Base-by-base conservation (phyloP, 2,797 vertebrate species). In the Anabas testudineus region DNA sequence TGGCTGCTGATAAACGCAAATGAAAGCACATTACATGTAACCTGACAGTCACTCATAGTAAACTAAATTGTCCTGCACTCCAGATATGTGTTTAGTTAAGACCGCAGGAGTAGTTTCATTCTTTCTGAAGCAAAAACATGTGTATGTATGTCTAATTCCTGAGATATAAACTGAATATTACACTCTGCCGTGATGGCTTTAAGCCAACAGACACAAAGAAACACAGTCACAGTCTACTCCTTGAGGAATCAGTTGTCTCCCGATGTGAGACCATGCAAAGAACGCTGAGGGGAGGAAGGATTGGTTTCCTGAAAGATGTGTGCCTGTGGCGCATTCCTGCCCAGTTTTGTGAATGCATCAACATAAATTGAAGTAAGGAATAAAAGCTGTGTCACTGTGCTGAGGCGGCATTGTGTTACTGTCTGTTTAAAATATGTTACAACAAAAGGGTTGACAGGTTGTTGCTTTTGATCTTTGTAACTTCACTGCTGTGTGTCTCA, bases 321-420 rank as follows among this genome's bases (percentile, higher is more conserved):
- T 74, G 79, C 80, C 77, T 67, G 67, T 83, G 71, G 74, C 45
- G 46, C 83, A 86, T 85, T 90, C 79, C 65, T 86, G 54, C 57
- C 63, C 42, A 39, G 74, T 79, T 78, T 84, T 83, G 74, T 87
- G 83, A 87, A 86, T 82, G 78, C 77, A 83, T 87, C 83, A 81
- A 82, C 83, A 85, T 81, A 88, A 87, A 89, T 78, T 82, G 71
- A 83, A 53, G 66, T 37, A 28, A 65, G 45, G 75, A 80, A 84
- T 68, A 85, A 87, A 89, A 88, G 85, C 87, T 86, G 84, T 79
- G 86, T 90, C 87, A 90, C 77, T 69, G 72, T 83, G 85, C 84
- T 80, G 72, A 79, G 79, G 49, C 30, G 6, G 71, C 80, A 67
- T 81, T 82, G 74, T 82, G 81, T 83, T 79, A 58, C 73, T 82